These are phyloP conservation scores for Tetranychus urticae DNA, from an alignment of 1,140 invertebrate species.

Conservation along the genomic window DNA sequence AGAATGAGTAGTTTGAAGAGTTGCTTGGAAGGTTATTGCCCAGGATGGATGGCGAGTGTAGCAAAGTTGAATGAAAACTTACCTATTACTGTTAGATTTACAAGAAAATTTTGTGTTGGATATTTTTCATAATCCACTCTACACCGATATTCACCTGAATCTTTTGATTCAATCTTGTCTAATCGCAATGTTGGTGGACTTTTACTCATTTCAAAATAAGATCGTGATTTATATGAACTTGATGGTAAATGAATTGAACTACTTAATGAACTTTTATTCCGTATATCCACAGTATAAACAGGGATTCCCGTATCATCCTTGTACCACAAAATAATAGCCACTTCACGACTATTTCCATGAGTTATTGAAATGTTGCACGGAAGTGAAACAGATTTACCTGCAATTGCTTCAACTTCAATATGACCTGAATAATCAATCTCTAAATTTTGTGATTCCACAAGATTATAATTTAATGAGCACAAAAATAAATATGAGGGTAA, in stretches of 20 bases:
- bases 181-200: conserved; percentile 42
- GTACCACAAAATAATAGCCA: conserved; percentile 60
- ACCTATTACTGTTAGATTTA: conserved; percentile 12
- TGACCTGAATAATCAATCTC: background rate
- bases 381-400: conserved; percentile 42
- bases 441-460: no score
- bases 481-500: no score
- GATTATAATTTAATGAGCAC: no score
- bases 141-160: conserved; percentile 65
- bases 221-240: conserved; percentile 6
- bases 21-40: no score
- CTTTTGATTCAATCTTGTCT: conserved; percentile 43
- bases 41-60: no score
- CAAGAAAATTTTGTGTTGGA: conserved; percentile 30
- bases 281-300: conserved; percentile 13
- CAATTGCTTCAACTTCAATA: conserved; percentile 27
- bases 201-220: conserved; percentile 7
- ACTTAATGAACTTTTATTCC: background rate
- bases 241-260: background rate
- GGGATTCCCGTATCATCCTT: conserved; percentile 28
- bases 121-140: conserved; percentile 68
- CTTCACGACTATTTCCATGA: conserved; percentile 33
- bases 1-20: background rate
- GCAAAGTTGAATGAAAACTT: conserved; percentile 1
- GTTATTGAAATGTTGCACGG: conserved; percentile 49